Conservation (phyloP, 2,797 vertebrate genomes). For the Synanceia verrucosa region DNA sequence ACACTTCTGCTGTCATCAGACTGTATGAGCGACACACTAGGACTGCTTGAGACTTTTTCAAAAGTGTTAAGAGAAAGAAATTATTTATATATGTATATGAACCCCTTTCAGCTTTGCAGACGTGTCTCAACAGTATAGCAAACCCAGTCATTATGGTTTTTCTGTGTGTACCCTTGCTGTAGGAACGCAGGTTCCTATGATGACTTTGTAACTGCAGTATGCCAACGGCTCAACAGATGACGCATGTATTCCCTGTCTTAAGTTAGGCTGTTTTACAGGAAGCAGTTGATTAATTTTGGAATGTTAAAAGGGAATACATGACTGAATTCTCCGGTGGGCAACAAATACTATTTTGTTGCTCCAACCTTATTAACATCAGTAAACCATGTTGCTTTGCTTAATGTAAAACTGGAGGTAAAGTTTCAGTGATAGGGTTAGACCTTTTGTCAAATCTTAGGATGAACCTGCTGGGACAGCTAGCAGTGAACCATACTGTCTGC, state of each 20-base stretch:
- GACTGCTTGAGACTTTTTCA: conserved; percentile 33
- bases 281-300: conserved; percentile 67
- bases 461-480: conserved; percentile 14
- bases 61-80: conserved; percentile 12
- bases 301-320: conserved; percentile 56
- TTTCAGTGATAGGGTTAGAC: neutral
- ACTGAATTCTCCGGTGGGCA: conserved; percentile 42
- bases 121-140: conserved; percentile 37
- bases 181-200: conserved; percentile 46
- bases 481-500: neutral
- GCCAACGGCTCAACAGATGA: conserved; percentile 65
- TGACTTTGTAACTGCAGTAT: conserved; percentile 50
- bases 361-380: conserved; percentile 43
- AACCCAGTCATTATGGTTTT: conserved; percentile 66
- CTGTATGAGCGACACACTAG: conserved; percentile 30
- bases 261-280: conserved; percentile 69
- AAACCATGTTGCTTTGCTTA: conserved; percentile 16
- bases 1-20: neutral
- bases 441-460: neutral
- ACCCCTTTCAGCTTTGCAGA: conserved; percentile 56
- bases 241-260: conserved; percentile 61
- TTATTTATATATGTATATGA: conserved; percentile 6
- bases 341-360: conserved; percentile 48
- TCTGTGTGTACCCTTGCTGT: conserved; percentile 47
- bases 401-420: conserved; percentile 8